A percentile compares a stretch with the other conserved stretches of the same genome.
Conservation (phyloP, 2,113 vertebrate genomes). For the Megaceryle maxima region DNA sequence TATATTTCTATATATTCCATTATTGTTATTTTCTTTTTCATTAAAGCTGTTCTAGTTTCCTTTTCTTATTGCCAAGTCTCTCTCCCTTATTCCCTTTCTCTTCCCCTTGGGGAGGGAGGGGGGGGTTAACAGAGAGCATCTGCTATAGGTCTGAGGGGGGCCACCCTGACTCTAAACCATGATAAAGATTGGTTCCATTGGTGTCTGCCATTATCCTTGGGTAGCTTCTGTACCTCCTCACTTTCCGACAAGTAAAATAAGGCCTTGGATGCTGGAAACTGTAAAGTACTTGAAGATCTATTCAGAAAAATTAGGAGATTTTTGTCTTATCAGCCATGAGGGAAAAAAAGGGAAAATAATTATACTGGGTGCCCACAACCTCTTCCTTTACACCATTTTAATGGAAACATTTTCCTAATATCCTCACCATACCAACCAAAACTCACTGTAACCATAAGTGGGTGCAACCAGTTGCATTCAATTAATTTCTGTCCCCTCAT, state of each 20-base stretch:
- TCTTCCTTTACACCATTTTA: not conserved
- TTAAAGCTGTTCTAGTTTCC: no score
- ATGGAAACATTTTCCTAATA: not conserved
- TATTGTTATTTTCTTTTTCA: no score
- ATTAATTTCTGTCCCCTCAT: not conserved
- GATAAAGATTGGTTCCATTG: not conserved
- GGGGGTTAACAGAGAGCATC: no score
- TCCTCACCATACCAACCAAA: not conserved
- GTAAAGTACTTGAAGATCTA: not conserved
- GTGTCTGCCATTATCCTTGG: not conserved
- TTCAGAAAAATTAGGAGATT: not conserved
- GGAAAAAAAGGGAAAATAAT: not conserved
- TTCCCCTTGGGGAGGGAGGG: no score
- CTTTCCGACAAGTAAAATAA: not conserved
- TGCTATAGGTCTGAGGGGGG: no score
- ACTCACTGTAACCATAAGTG: not conserved
- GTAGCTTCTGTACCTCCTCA: not conserved
- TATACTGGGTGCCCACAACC: not conserved
- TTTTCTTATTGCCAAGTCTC: no score
- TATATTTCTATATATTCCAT: no score
- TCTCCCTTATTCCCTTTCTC: no score
- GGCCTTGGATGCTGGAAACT: not conserved
- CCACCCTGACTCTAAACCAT: no score
- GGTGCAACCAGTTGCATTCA: not conserved
- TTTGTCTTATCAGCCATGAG: not conserved